Conservation (phyloP, 2,888 invertebrate species). For the Atethmia centrago region DNA sequence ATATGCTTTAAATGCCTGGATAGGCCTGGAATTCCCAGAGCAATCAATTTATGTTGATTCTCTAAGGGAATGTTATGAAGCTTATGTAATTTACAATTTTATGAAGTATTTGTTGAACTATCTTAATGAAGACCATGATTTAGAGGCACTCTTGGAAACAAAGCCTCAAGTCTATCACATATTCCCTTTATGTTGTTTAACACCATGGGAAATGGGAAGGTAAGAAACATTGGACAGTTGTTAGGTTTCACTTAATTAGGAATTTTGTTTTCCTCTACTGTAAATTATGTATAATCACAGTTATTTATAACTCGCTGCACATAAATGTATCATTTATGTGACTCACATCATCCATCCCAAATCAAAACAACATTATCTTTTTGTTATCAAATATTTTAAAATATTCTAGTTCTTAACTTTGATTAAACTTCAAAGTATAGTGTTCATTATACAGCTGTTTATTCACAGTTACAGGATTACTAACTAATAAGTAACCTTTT, state of each 20-base stretch:
- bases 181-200: conserved; percentile 97
- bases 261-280: not conserved
- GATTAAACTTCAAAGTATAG: not conserved
- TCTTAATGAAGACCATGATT: conserved; percentile 95
- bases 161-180: conserved; percentile 97
- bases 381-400: not conserved
- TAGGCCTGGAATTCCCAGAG: conserved; percentile 96
- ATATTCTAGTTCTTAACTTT: conserved; percentile 3
- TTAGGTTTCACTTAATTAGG: not conserved
- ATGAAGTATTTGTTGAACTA: conserved; percentile 98
- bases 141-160: conserved; percentile 94
- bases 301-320: not conserved
- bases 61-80: conserved; percentile 98
- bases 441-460: conserved; percentile 22
- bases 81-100: conserved; percentile 99
- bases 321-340: not conserved
- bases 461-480: not conserved
- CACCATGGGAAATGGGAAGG: conserved; percentile 98
- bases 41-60: conserved; percentile 98
- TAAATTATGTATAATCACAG: not conserved
- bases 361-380: not conserved
- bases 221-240: conserved; percentile 69
- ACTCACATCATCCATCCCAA: not conserved
- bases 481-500: conserved; percentile 1
- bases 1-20: conserved; percentile 98